A percentile compares a stretch with the other conserved stretches of the same genome.
These are phyloP conservation scores for Hydriomena furcata DNA, from an alignment of 2,888 invertebrate genomes.

Conservation along the genomic window DNA sequence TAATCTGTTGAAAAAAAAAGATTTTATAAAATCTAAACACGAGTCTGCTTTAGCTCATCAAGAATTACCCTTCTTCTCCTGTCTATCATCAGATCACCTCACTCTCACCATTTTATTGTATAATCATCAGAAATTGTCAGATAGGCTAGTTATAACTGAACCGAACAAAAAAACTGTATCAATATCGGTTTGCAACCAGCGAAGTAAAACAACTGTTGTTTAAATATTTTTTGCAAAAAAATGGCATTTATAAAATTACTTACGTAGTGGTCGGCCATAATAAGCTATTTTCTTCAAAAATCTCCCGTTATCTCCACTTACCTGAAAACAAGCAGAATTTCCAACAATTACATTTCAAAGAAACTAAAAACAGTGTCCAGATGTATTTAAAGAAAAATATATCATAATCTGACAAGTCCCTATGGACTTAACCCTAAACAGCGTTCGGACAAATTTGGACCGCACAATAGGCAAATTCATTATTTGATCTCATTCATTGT, in stretches of 20 bases:
- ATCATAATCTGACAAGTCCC: slow-evolving; percentile 30
- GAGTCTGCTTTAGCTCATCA: too few species aligned
- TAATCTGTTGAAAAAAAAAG: neutral
- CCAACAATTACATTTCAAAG: slow-evolving; percentile 27
- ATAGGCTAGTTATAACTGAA: too few species aligned
- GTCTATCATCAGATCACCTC: too few species aligned
- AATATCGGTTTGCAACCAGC: too few species aligned
- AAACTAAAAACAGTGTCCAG: slow-evolving; percentile 29
- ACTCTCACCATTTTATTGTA: too few species aligned
- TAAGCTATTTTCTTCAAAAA: neutral
- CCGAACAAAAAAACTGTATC: too few species aligned
- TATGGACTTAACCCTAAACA: slow-evolving; percentile 34
- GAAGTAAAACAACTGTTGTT: too few species aligned
- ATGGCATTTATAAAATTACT: slow-evolving; percentile 15
- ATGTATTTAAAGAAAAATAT: too few species aligned
- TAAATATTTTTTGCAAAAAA: too few species aligned
- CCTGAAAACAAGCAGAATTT: slow-evolving; percentile 41
- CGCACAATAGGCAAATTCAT: slow-evolving; percentile 33
- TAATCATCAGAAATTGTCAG: too few species aligned
- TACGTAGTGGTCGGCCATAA: slow-evolving; percentile 26
- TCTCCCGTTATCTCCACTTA: slow-evolving; percentile 32
- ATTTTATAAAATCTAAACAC: too few species aligned
- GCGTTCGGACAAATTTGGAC: slow-evolving; percentile 37
- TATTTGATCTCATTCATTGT: slow-evolving; percentile 31
- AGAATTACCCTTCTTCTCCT: too few species aligned